Evolutionary conservation across 2,888 invertebrate species (phyloP).

Genomic region (Hartigia nigra): DNA sequence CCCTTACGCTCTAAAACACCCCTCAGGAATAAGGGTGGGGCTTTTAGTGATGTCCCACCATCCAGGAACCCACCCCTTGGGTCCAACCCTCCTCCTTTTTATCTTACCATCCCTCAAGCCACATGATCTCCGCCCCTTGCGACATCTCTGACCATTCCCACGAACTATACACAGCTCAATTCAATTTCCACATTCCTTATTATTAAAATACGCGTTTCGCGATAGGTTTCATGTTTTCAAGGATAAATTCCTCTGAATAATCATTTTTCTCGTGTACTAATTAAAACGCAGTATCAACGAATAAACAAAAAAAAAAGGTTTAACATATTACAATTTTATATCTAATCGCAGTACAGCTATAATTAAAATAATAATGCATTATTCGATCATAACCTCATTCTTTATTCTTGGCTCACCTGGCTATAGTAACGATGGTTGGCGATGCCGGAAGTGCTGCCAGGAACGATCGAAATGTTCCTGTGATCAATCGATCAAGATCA

Average conservation of each 20-base stretch:
- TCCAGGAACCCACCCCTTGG: conserved; percentile 31
- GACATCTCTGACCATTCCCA: conserved; percentile 23
- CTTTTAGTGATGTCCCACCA: conserved; percentile 29
- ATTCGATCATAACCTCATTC: background rate
- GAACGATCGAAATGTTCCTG: conserved; percentile 70
- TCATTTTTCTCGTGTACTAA: background rate
- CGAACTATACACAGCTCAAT: conserved; percentile 1
- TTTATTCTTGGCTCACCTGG: conserved; percentile 61
- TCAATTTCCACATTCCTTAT: background rate
- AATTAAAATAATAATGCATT: background rate
- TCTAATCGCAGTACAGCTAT: background rate
- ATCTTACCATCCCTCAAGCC: conserved; percentile 33
- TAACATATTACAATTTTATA: background rate
- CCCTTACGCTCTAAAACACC: conserved; percentile 46
- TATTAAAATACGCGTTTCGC: background rate
- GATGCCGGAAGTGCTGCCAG: conserved; percentile 71
- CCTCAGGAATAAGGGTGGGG: conserved; percentile 21
- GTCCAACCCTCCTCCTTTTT: conserved; percentile 28
- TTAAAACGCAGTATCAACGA: background rate
- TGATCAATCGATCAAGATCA: conserved; percentile 75
- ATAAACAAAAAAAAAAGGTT: background rate
- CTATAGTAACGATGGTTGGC: conserved; percentile 82
- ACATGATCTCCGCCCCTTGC: conserved; percentile 37
- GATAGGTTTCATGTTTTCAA: background rate
- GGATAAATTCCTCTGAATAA: background rate